phyloP scores from a whole-genome alignment of 2,113 vertebrate genomes.

The Ochotona princeps region DNA sequence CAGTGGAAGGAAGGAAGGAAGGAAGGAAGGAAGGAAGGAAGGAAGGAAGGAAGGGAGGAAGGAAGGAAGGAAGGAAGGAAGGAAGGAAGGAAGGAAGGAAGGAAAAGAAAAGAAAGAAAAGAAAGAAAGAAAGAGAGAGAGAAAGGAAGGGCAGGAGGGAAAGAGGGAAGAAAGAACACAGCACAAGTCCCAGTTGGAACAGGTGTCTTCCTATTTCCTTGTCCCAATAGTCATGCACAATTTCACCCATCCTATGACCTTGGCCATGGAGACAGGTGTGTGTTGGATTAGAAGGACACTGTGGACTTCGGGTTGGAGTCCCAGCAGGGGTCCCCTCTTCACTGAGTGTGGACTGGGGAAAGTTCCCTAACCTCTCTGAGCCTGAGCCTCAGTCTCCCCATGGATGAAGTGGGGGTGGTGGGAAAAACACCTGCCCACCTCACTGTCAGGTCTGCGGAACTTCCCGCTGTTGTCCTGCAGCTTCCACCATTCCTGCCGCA shows the following conservation, averaged over 20 bases:
- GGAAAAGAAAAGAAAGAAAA: fast-evolving
- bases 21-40: too few species aligned
- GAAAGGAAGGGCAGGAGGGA: too few species aligned
- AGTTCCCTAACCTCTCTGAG: background rate
- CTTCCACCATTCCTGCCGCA: background rate
- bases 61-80: too few species aligned
- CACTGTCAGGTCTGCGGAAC: too few species aligned
- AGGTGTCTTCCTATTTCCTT: background rate
- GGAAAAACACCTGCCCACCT: background rate
- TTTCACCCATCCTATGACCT: background rate
- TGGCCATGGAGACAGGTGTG: background rate
- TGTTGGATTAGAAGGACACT: background rate
- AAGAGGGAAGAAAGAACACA: too few species aligned
- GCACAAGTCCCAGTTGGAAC: background rate
- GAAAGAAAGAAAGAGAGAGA: fast-evolving
- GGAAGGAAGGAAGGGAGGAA: too few species aligned
- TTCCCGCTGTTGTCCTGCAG: too few species aligned
- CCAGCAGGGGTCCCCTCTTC: background rate
- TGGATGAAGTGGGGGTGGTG: background rate
- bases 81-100: background rate
- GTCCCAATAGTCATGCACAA: background rate
- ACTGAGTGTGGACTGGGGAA: background rate
- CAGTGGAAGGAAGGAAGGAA: too few species aligned
- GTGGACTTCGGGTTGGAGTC: background rate
- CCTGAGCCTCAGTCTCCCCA: background rate